Base-by-base conservation (phyloP, 2,888 invertebrate species). In the Colostygia pectinataria region DNA sequence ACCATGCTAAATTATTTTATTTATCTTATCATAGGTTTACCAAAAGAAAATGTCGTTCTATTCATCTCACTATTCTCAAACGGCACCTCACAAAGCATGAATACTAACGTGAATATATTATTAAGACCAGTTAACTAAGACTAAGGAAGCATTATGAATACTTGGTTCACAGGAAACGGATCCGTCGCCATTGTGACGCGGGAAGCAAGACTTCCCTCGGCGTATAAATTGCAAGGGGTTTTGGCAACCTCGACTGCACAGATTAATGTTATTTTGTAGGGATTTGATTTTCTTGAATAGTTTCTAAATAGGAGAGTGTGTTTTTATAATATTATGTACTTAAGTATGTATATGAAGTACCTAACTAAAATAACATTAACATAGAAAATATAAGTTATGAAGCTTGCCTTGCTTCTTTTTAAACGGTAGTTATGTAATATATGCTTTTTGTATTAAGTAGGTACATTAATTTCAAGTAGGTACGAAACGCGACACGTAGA, bases 191-290 rank as follows among this genome's bases (percentile, higher is more conserved):
- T 86, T 87, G 85, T 84, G 80, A 83, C 70, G 71, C 74, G 80
- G 89, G 88, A 85, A 84, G 79, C 75, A 86, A 86, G 89, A 89
- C 82, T 87, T 88, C 89, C 89, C 77, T 62, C 65, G 41, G 59
- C 71, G 69, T 56, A 83, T 86, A 85, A 85, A 83, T 85, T 71
- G 64, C 66, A 65, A 65, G 67, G 56, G 63, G 69, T 76, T 83
- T 84, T 83, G 82, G 83, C 83, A 80, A 75, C 56, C 57, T 56
- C 65, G 45, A 57, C 67, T 58, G 44, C 34, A 44, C 40, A 40
- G 43, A 41, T 50, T 46, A 42, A 42, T 49, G 48, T 20, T 20
- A 20, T 20, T 20, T n/a, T n/a, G n/a, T 41, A 9, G 12, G 32
- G 27, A 28, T 41, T 24, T 49, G 43, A 45, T n/a, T 52, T 42